phyloP scores from a whole-genome alignment of 2,797 vertebrate species.

The Pitangus sulphuratus region DNA sequence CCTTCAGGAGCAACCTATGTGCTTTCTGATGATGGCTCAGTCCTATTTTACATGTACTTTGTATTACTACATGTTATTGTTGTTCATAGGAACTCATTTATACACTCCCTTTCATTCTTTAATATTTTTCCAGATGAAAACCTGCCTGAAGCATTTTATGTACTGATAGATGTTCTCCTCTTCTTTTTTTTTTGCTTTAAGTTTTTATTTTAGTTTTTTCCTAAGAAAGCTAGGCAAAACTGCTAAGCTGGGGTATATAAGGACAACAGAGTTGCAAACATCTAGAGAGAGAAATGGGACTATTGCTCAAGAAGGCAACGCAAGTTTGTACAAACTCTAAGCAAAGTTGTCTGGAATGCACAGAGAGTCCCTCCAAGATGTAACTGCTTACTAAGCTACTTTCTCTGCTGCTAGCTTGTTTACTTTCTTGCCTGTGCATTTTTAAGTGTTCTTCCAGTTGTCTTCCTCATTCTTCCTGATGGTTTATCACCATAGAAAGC shows the following conservation, averaged over 20 bases:
- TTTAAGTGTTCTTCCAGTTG: neutral
- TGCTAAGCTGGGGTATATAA: constrained; percentile 64
- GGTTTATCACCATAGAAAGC: neutral
- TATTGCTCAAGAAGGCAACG: neutral
- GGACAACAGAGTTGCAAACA: constrained; percentile 55
- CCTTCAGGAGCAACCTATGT: neutral
- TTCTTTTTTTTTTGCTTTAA: constrained; percentile 58
- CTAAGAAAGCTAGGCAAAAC: constrained; percentile 54
- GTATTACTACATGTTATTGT: constrained; percentile 51
- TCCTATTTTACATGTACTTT: constrained; percentile 27
- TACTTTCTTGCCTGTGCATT: neutral
- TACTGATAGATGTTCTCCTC: constrained; percentile 54
- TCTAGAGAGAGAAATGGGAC: neutral
- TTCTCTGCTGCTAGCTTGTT: neutral
- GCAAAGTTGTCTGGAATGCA: neutral
- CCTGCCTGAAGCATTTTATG: constrained; percentile 73
- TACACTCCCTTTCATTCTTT: constrained; percentile 72
- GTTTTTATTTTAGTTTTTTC: constrained; percentile 31
- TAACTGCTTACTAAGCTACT: neutral
- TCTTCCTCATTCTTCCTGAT: neutral
- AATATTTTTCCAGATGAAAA: constrained; percentile 70
- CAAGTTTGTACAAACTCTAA: neutral
- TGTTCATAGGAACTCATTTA: constrained; percentile 61
- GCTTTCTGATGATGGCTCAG: constrained; percentile 16
- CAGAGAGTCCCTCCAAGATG: neutral